Evolutionary conservation across 2,797 vertebrate genomes (phyloP).

Genomic region (Fundulus diaphanus): DNA sequence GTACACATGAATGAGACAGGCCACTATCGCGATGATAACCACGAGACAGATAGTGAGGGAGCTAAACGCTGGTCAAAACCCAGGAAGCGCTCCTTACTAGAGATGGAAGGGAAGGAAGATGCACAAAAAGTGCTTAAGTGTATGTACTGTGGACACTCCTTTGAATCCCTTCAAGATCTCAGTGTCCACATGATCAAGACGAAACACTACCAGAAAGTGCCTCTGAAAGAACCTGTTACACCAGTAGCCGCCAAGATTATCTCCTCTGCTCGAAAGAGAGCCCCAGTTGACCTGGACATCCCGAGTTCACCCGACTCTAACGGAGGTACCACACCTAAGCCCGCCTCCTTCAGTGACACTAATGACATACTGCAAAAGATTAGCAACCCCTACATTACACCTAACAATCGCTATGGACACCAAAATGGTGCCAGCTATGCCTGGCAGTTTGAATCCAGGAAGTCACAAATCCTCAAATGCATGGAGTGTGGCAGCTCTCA

Average conservation of each 20-base stretch:
- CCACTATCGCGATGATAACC: conserved; percentile 98
- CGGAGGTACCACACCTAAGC: conserved; percentile 87
- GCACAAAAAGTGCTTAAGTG: conserved; percentile 99
- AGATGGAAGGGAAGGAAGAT: conserved; percentile 99
- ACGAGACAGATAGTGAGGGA: conserved; percentile 93
- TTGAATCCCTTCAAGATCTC: conserved; percentile 98
- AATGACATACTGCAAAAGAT: conserved; percentile 91
- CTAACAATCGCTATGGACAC: conserved; percentile 98
- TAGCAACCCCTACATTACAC: conserved; percentile 94
- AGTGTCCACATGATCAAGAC: conserved; percentile 99
- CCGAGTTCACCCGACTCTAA: conserved; percentile 97
- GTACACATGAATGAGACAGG: conserved; percentile 99
- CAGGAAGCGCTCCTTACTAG: conserved; percentile 95
- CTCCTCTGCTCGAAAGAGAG: conserved; percentile 92
- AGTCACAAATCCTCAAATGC: conserved; percentile 98
- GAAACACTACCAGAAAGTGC: conserved; percentile 99
- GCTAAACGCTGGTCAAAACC: conserved; percentile 98
- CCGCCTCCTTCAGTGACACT: conserved; percentile 77
- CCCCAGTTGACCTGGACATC: conserved; percentile 91
- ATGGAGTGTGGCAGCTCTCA: conserved; percentile 98
- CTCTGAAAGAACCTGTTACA: conserved; percentile 99
- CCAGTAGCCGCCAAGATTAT: conserved; percentile 96
- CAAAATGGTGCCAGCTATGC: conserved; percentile 99
- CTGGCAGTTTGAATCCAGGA: conserved; percentile 98
- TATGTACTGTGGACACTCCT: conserved; percentile 99